These are phyloP conservation scores for Gambusia yucatana DNA, from an alignment of 2,797 vertebrate species.

Conservation along the genomic window DNA sequence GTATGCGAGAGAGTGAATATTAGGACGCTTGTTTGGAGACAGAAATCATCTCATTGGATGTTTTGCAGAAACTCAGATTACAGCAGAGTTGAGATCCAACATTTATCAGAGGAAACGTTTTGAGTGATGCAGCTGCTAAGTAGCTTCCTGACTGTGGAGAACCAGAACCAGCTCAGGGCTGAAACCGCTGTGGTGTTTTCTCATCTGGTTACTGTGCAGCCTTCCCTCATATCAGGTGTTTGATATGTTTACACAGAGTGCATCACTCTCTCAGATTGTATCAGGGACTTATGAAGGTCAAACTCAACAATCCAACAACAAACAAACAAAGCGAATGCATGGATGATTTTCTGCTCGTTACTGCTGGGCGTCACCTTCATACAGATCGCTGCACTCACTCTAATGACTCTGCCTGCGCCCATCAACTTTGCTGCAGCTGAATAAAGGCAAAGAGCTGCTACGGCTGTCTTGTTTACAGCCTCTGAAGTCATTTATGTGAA, in stretches of 20 bases:
- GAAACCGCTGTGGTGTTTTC: not conserved
- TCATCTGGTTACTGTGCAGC: not conserved
- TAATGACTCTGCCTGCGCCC: not conserved
- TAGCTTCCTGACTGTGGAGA: not conserved
- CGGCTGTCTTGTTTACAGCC: not conserved
- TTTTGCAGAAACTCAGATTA: not conserved
- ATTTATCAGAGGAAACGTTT: not conserved
- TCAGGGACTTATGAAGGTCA: conserved; percentile 3
- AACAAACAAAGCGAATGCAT: conserved; percentile 4
- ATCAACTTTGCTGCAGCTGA: not conserved
- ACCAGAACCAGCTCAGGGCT: not conserved
- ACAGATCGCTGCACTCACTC: not conserved
- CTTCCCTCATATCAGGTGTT: not conserved
- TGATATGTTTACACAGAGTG: not conserved
- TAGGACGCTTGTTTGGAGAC: not conserved
- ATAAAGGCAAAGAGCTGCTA: not conserved
- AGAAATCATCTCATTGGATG: not conserved
- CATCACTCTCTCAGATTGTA: not conserved
- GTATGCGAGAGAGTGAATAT: not conserved
- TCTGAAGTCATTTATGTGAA: not conserved
- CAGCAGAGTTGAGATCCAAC: not conserved
- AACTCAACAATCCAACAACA: conserved; percentile 1
- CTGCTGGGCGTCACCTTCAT: not conserved
- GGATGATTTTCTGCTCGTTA: conserved; percentile 1
- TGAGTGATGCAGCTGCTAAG: not conserved